These are phyloP conservation scores for human (Homo sapiens) DNA, from an alignment of 2,113 vertebrate species.

Conservation along the genomic window DNA sequence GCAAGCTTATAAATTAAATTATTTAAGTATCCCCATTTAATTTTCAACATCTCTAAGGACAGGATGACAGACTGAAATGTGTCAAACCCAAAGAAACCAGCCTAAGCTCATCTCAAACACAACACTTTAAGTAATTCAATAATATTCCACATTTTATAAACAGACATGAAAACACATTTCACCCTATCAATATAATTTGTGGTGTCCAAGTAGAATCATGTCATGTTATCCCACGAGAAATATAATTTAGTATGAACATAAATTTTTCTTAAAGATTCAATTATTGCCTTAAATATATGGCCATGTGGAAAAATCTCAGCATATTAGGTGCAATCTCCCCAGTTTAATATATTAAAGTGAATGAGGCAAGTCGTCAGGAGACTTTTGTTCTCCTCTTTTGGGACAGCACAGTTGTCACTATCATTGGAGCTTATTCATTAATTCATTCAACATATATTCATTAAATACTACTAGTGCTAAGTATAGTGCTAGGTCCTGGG, in stretches of 20 bases:
- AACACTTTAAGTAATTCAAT: conserved; percentile 67
- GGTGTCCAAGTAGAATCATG: conserved; percentile 47
- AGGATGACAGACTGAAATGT: conserved; percentile 71
- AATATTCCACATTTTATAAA: conserved; percentile 63
- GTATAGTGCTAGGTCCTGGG: not conserved
- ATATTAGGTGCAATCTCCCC: not conserved
- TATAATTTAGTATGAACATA: conserved; percentile 51
- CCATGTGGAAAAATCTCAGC: conserved; percentile 38
- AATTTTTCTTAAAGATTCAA: conserved; percentile 58
- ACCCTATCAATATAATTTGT: conserved; percentile 60
- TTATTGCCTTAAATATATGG: conserved; percentile 62
- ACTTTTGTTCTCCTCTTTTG: not conserved
- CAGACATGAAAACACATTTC: conserved; percentile 59
- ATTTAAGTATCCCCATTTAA: conserved; percentile 74
- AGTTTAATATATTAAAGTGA: conserved; percentile 39
- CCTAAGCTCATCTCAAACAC: conserved; percentile 60
- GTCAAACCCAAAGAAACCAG: conserved; percentile 67
- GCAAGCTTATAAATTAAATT: conserved; percentile 76
- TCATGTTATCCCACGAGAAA: conserved; percentile 42
- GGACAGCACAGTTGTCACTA: not conserved
- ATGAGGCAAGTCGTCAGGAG: conserved; percentile 24
- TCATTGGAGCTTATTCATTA: conserved; percentile 34
- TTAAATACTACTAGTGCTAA: not conserved
- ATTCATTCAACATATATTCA: not conserved
- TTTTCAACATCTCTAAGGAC: conserved; percentile 71